Evolutionary conservation across 2,888 invertebrate genomes (phyloP).

Genomic region (Herminia tarsipennalis): DNA sequence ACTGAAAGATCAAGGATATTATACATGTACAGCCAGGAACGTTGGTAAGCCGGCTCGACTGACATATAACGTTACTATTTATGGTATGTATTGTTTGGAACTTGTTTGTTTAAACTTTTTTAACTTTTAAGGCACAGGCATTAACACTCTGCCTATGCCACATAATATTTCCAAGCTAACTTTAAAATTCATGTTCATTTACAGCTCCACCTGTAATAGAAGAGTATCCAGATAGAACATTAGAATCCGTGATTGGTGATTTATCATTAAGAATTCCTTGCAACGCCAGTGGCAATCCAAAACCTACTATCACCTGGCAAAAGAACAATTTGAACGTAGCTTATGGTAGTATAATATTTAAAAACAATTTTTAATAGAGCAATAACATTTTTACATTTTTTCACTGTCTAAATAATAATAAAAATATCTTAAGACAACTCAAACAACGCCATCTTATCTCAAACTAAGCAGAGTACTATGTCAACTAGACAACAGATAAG

Average conservation of each 20-base stretch:
- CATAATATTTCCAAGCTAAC: too few species aligned
- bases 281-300: slow-evolving; percentile 54
- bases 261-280: slow-evolving; percentile 51
- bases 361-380: too few species aligned
- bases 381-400: too few species aligned
- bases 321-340: slow-evolving; percentile 44
- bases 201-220: slow-evolving; percentile 54
- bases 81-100: slow-evolving; percentile 29
- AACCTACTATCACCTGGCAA: slow-evolving; percentile 55
- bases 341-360: slow-evolving; percentile 52
- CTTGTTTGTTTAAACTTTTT: too few species aligned
- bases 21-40: slow-evolving; percentile 58
- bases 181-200: slow-evolving; percentile 18
- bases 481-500: too few species aligned
- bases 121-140: too few species aligned
- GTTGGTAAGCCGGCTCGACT: slow-evolving; percentile 41
- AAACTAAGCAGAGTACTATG: too few species aligned
- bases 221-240: slow-evolving; percentile 24
- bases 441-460: too few species aligned
- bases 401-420: too few species aligned
- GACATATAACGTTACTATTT: slow-evolving; percentile 43
- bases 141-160: too few species aligned
- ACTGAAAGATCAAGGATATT: slow-evolving; percentile 50
- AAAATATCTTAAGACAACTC: too few species aligned
- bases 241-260: slow-evolving; percentile 47